These are phyloP conservation scores for Zaprionus ornatus DNA, from an alignment of 1,140 invertebrate genomes.

Conservation along the genomic window DNA sequence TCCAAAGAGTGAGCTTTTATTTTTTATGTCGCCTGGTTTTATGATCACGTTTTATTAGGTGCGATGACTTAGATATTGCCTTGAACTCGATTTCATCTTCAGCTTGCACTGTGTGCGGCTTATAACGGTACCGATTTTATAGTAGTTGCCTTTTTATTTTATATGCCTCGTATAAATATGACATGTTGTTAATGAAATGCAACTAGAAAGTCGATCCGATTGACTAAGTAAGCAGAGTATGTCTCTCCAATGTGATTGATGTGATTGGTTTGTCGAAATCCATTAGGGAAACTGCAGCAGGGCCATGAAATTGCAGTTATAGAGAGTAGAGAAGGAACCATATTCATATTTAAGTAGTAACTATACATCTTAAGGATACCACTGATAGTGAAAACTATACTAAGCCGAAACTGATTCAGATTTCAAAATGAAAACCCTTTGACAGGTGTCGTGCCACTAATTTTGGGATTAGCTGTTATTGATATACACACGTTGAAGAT, in stretches of 20 bases:
- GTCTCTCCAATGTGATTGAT: background rate
- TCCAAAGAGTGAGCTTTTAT: slow-evolving; percentile 64
- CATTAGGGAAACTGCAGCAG: background rate
- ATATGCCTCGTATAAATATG: slow-evolving; percentile 50
- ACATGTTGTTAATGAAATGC: slow-evolving; percentile 47
- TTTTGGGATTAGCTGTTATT: slow-evolving; percentile 14
- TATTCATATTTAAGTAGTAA: too few relatives aligned
- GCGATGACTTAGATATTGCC: slow-evolving; percentile 80
- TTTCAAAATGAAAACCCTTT: background rate
- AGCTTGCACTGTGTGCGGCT: slow-evolving; percentile 23
- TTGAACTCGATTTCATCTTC: slow-evolving; percentile 65
- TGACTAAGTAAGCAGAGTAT: background rate
- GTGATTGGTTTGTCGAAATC: background rate
- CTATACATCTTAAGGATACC: too few relatives aligned
- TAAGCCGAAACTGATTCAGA: background rate
- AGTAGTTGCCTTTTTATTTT: slow-evolving; percentile 45
- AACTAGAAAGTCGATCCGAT: slow-evolving; percentile 52
- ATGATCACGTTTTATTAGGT: slow-evolving; percentile 75
- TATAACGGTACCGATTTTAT: slow-evolving; percentile 68
- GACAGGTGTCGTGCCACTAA: background rate
- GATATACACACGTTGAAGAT: background rate
- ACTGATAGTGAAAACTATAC: too few relatives aligned
- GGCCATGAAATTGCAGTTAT: background rate
- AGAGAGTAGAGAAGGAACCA: background rate
- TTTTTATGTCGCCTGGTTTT: slow-evolving; percentile 61